Evolutionary conservation across 2,113 vertebrate species (phyloP), one percentile per base, ranked within the genome.

Genomic region (Urocolius indicus): DNA sequence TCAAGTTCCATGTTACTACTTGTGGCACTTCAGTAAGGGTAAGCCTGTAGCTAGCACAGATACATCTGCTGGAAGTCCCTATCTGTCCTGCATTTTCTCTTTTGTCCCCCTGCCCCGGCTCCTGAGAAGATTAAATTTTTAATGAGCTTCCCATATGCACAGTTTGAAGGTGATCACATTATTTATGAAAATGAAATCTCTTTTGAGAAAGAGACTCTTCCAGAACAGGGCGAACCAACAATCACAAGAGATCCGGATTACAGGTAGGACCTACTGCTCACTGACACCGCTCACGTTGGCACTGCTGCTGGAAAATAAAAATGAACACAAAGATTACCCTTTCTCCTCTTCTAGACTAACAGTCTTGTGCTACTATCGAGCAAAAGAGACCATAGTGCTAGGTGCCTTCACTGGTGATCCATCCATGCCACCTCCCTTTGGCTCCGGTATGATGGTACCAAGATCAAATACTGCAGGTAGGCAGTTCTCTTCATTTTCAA

Each of bases 181-280:
- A 74, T 96, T 78, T 97, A 97, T 22, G 96, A 98, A 96, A 97
- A 97, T 43, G 95, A 97, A 96, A 94, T 97, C 43, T 77, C 93
- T 66, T 96, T 93, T 54, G 97, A 97, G 71, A 97, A 96, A 84
- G 95, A 97, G 67, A 94, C 38, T 74, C 94, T 97, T 73, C 82
- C 94, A 93, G 29, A 18, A 68, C 81, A 73, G 26, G 78, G 84
- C 36, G 48, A 2, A 26, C 48, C 94, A 0, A 89, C 5, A 57
- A 92, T 97, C 69, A 96, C 84, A 24, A 97, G 96, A 90, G 95
- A 97, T 66, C 92, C 97, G 81, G 94, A 93, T 81, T 96, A 96
- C 90, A 97, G 94, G 97, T 97, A 95, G n/a, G 76, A 93, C 32
- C n/a, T 43, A 41, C 41, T 63, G 27, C 66, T 81, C 24, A 5